These are phyloP conservation scores for Sinelater perroti DNA, from an alignment of 2,888 invertebrate genomes.

Conservation along the genomic window DNA sequence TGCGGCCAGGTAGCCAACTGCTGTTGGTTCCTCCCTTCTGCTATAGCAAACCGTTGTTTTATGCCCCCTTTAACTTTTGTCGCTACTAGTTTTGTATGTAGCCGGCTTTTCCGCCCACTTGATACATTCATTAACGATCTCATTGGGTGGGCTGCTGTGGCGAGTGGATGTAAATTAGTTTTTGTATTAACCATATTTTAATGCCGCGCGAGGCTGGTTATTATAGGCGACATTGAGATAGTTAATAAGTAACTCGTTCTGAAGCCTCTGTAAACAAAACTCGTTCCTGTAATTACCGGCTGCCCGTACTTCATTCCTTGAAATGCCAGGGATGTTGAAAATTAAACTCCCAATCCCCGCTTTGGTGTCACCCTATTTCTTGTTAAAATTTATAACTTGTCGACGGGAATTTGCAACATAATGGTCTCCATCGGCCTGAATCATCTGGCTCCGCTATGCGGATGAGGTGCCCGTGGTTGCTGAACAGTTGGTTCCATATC, in stretches of 20 bases:
- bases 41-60: constrained; percentile 3
- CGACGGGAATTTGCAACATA: constrained; percentile 18
- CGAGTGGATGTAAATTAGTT: background rate
- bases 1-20: constrained; percentile 12
- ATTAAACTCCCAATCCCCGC: too few species aligned
- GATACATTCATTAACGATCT: constrained; percentile 20
- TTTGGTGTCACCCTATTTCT: too few species aligned
- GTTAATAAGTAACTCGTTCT: too few species aligned
- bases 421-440: constrained; percentile 22
- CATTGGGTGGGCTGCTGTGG: constrained; percentile 28
- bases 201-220: background rate
- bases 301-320: too few species aligned
- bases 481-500: constrained; percentile 34
- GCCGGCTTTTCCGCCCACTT: constrained; percentile 26
- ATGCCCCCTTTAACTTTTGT: constrained; percentile 25
- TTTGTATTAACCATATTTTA: background rate
- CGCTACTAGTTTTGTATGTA: constrained; percentile 28
- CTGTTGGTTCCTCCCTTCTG: constrained; percentile 5
- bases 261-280: too few species aligned
- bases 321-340: too few species aligned
- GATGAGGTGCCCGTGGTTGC: constrained; percentile 23
- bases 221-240: background rate
- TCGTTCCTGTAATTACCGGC: too few species aligned
- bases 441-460: constrained; percentile 25
- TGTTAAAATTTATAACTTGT: constrained; percentile 12